Evolutionary conservation across 2,797 vertebrate genomes (phyloP), one percentile per base, ranked within the genome.

Genomic region (Harpagifer antarcticus): DNA sequence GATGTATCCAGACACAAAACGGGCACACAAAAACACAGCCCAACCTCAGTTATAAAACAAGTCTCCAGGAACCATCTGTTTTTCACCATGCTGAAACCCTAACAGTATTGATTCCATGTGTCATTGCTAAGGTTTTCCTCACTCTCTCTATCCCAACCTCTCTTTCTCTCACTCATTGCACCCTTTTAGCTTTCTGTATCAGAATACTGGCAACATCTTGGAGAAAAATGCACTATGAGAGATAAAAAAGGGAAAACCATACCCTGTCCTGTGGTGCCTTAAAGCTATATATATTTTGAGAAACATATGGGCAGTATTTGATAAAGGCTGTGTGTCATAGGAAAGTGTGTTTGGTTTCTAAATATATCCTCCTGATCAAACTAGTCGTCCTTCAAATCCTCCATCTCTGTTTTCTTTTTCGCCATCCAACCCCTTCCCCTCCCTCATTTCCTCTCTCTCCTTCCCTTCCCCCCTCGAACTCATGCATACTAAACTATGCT

Each of bases 401-500:
- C 63, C 67, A 80, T 81, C 79, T 77, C 74, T 75, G 62, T 59
- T 83, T 87, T 77, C 57, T 86, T 84, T 71, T 59, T 67, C 59
- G 68, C 60, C 55, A 53, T 64, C 63, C 15, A 63, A 52, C 76
- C 43, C 49, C 44, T 42, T 64, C 47, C 56, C 54, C 71, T 62
- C 56, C 60, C 69, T 82, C 72, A 79, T 82, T 83, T 77, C 76
- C 56, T 74, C 74, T 48, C 76, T 40, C 61, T 16, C 61, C 48
- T 23, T 52, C 61, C 67, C 67, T 56, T 13, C 69, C 68, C 40
- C 55, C 63, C 52, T 78, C 78, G 14, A 83, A 87, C 78, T 90
- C 89, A 91, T 88, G 90, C 91, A 93, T 89, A 91, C 89, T 92
- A 89, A 91, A 92, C 89, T 91, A 79, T 92, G 92, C 91, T 93